Conservation (phyloP, 1,140 invertebrate genomes). For the Papilio polyxenes region DNA sequence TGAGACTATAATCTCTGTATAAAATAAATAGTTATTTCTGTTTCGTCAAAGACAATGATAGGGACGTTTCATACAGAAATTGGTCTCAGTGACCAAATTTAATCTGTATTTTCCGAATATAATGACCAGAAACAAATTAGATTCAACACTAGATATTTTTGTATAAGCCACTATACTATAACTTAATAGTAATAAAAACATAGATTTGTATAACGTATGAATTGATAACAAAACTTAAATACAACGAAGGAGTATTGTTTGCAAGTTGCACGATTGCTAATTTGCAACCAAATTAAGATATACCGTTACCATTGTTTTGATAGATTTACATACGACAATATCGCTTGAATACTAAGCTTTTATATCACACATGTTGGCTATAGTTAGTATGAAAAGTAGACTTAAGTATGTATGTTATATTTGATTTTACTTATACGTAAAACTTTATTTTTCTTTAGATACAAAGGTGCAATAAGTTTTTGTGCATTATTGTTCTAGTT, state of each 20-base stretch:
- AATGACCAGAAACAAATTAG: too few relatives aligned
- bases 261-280: conserved; percentile 10
- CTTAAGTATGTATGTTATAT: neutral
- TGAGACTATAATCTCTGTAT: too few relatives aligned
- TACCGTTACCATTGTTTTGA: conserved; percentile 17
- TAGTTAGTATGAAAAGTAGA: neutral
- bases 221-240: neutral
- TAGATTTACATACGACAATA: neutral
- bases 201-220: neutral
- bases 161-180: neutral
- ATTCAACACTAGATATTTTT: too few relatives aligned
- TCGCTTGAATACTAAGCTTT: neutral
- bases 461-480: too few relatives aligned
- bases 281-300: conserved; percentile 1
- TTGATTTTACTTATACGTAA: too few relatives aligned
- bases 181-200: neutral
- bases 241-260: neutral
- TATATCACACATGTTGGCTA: neutral
- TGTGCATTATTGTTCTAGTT: too few relatives aligned
- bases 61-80: too few relatives aligned
- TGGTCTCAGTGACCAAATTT: too few relatives aligned
- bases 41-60: too few relatives aligned
- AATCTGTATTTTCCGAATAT: too few relatives aligned
- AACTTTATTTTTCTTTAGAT: too few relatives aligned
- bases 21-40: too few relatives aligned